phyloP scores from a whole-genome alignment of 2,888 invertebrate species.

The Nemotelus pantherinus region DNA sequence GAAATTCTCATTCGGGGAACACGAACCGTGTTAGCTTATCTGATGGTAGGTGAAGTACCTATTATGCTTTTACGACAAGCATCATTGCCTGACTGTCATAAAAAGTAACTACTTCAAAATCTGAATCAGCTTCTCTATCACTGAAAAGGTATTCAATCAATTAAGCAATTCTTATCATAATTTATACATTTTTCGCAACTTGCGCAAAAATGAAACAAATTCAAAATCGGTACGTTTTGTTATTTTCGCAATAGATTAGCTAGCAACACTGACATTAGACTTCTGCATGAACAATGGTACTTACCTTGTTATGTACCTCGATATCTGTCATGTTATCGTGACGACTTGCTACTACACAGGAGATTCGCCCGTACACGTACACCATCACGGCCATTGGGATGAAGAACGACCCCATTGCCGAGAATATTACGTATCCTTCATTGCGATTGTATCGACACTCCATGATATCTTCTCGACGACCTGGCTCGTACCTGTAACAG shows the following conservation, averaged over 20 bases:
- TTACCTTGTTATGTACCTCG: slow-evolving; percentile 69
- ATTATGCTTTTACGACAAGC: no score
- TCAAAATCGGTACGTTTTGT: neutral
- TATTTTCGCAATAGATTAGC: neutral
- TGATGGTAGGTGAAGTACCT: no score
- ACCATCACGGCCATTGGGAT: slow-evolving; percentile 95
- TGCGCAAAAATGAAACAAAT: neutral
- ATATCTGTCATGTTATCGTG: slow-evolving; percentile 77
- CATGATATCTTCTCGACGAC: slow-evolving; percentile 65
- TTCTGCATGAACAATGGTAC: neutral
- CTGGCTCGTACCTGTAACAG: slow-evolving; percentile 74
- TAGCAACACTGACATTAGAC: neutral
- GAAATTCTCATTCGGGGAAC: no score
- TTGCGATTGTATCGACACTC: slow-evolving; percentile 91
- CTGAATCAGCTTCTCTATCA: no score
- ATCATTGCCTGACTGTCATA: no score
- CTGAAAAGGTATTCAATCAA: no score
- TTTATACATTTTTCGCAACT: no score
- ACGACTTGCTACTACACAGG: slow-evolving; percentile 81
- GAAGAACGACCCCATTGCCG: slow-evolving; percentile 96
- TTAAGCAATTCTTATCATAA: no score
- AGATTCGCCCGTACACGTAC: slow-evolving; percentile 92
- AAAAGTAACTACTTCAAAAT: no score
- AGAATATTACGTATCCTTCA: slow-evolving; percentile 92
- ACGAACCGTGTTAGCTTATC: no score